Percentiles rank a stretch among this genome's conserved stretches.
Conservation (phyloP, 2,113 vertebrate genomes). For the Campylomormyrus tamandua region DNA sequence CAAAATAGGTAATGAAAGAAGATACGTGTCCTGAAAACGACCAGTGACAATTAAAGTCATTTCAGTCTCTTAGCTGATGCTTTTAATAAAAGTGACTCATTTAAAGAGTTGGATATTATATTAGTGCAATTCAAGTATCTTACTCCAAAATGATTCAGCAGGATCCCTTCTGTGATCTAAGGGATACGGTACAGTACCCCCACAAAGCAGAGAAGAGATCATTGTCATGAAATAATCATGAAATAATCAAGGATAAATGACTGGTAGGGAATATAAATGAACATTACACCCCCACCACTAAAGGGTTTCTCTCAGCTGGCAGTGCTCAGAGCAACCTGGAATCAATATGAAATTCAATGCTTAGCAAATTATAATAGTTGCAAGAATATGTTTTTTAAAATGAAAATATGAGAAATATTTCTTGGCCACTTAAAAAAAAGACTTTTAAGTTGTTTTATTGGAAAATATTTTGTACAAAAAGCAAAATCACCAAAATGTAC, state of each 20-base stretch:
- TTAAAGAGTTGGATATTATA: neutral
- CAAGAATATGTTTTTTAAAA: neutral
- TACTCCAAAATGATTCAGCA: neutral
- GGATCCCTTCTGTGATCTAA: neutral
- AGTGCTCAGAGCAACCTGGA: neutral
- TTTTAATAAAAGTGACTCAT: neutral
- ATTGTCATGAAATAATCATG: neutral
- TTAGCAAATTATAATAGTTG: neutral
- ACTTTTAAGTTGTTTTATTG: neutral
- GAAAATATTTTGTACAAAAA: neutral
- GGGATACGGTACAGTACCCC: neutral
- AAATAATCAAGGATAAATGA: neutral
- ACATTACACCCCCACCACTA: neutral
- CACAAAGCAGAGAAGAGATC: neutral
- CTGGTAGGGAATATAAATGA: neutral
- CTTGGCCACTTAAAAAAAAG: neutral
- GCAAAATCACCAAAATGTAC: neutral
- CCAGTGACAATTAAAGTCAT: neutral
- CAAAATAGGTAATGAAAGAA: neutral
- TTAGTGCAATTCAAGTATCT: neutral
- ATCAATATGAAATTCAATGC: neutral
- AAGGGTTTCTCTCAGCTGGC: neutral
- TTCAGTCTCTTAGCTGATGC: neutral
- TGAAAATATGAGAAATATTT: neutral
- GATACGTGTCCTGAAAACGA: neutral